Percentiles rank a stretch among this genome's conserved stretches.
phyloP scores from a whole-genome alignment of 1,140 invertebrate genomes.

The Hetaerina americana region DNA sequence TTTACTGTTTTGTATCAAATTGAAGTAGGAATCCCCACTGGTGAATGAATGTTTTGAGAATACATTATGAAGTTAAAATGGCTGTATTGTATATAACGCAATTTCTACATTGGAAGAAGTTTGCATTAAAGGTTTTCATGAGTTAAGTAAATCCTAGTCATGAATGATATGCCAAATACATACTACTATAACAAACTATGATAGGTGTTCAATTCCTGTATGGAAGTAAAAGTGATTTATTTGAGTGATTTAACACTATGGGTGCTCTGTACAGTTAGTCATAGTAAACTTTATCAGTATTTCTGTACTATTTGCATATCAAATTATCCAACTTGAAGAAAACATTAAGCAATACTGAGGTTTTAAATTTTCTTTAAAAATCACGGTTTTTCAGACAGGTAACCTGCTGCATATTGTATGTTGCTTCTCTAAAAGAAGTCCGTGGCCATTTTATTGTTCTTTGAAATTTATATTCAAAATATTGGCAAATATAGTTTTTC shows the following conservation, averaged over 20 bases:
- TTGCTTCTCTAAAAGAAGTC: not conserved
- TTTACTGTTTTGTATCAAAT: not conserved
- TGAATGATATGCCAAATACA: not conserved
- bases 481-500: not conserved
- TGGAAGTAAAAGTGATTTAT: not conserved
- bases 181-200: not conserved
- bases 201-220: not conserved
- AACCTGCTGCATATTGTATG: not conserved
- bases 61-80: not conserved
- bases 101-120: not conserved
- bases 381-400: not conserved
- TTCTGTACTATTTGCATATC: not conserved
- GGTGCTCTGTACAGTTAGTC: not conserved
- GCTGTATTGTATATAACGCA: not conserved
- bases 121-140: not conserved
- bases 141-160: not conserved
- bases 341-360: not conserved
- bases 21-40: not conserved
- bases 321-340: not conserved
- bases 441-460: not conserved
- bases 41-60: not conserved
- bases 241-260: not conserved
- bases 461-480: slow-evolving; percentile 1
- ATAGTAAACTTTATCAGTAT: not conserved
- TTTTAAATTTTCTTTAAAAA: not conserved